Evolutionary conservation across 2,113 vertebrate species (phyloP), one percentile per base, ranked within the genome.

Genomic region (Rana temporaria): DNA sequence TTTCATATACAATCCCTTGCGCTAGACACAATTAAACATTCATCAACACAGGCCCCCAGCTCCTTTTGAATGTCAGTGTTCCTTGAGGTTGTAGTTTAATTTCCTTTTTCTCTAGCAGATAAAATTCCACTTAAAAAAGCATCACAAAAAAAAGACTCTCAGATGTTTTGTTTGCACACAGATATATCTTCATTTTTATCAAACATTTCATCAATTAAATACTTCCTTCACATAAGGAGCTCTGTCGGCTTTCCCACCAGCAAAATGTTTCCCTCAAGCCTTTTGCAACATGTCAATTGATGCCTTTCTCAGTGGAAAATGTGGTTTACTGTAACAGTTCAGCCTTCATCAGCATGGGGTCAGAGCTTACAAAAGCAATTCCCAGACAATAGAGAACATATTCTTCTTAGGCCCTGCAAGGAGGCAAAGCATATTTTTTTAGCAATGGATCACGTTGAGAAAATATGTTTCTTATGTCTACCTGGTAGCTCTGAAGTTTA

Each of bases 381-480:
- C 80, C 70, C 34, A 56, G 74, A 83, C 48, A 0, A 32, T 38
- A 81, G 57, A 81, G 79, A 72, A 71, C 68, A 81, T 30, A 81
- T 73, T 81, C 69, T 81, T 81, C 79, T 73, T 64, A 57, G 69
- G 24, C 69, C 69, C 68, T 73, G 79, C 80, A 81, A 66, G 86
- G 88, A 66, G 87, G 86, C 90, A 89, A 89, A 86, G 48, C 62
- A 86, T 22, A 88, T 86, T 84, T 38, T 38, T 77, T 73, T 67
- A 76, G 81, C 78, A 85, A 85, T 78, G 24, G 66, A 24, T 64
- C 74, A 63, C 38, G 63, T 84, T 78, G 89, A 85, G 84, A 87
- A 89, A 88, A 84, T 4, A 78, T 30, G 24, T 82, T 84, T 91
- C 91, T 87, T 84, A 91, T 90, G 86, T 84, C 66, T 86, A 77